A percentile compares a stretch with the other conserved stretches of the same genome.
Conservation (phyloP, 2,113 vertebrate genomes). For the Syngnathus typhle region DNA sequence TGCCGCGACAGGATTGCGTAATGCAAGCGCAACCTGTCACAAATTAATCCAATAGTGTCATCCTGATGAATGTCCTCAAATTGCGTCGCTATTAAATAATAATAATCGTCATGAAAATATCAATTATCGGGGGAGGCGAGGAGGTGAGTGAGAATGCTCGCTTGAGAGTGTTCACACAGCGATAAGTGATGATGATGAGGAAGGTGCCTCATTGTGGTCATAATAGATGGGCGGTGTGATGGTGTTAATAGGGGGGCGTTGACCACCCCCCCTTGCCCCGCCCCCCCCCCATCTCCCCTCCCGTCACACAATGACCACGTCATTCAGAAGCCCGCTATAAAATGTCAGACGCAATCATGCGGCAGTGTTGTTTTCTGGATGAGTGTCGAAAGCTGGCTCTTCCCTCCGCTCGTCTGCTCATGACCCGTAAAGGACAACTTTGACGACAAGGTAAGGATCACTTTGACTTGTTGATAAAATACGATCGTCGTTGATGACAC, state of each 20-base stretch:
- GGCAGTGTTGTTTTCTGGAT: slow-evolving; percentile 32
- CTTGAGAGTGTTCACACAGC: not conserved
- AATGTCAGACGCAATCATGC: slow-evolving; percentile 60
- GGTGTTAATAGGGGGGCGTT: not conserved
- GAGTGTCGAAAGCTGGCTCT: not conserved
- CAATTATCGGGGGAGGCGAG: not conserved
- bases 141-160: not conserved
- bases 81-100: not conserved
- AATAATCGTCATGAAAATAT: not conserved
- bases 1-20: no score
- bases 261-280: slow-evolving; percentile 10
- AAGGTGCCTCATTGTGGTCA: not conserved
- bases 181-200: slow-evolving; percentile 1
- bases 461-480: no score
- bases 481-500: no score
- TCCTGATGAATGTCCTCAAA: no score
- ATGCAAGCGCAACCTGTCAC: no score
- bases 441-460: not conserved
- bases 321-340: slow-evolving; percentile 85
- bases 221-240: slow-evolving; percentile 3
- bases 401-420: not conserved
- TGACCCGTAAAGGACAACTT: not conserved
- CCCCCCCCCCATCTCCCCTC: not conserved
- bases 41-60: no score
- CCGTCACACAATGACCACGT: slow-evolving; percentile 65